Evolutionary conservation across 1,140 invertebrate species (phyloP).

Genomic region (Drosophila serrata): DNA sequence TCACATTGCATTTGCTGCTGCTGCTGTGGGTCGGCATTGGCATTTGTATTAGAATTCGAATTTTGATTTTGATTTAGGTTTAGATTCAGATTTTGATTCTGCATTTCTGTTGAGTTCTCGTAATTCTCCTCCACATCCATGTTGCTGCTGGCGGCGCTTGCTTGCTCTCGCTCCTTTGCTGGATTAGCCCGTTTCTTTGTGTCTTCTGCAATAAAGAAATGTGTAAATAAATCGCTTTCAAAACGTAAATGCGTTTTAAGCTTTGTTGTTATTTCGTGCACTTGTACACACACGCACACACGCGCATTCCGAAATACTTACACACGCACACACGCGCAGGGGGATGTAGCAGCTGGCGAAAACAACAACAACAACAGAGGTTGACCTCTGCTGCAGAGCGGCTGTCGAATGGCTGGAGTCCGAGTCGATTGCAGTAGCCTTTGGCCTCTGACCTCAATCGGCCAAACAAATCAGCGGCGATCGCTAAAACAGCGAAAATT

Average conservation of each 20-base stretch:
- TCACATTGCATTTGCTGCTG: slow-evolving; percentile 73
- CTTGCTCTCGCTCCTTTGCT: slow-evolving; percentile 9
- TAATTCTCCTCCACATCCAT: slow-evolving; percentile 78
- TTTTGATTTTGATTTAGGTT: slow-evolving; percentile 39
- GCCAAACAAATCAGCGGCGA: slow-evolving; percentile 15
- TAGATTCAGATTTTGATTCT: slow-evolving; percentile 32
- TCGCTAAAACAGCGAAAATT: slow-evolving; percentile 23
- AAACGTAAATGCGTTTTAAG: slow-evolving; percentile 61
- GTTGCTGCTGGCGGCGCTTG: slow-evolving; percentile 3
- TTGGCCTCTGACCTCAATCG: slow-evolving; percentile 16
- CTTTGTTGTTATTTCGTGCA: slow-evolving; percentile 56
- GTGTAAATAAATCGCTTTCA: slow-evolving; percentile 40
- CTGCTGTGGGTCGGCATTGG: slow-evolving; percentile 24
- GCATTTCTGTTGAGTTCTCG: slow-evolving; percentile 60
- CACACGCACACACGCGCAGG: slow-evolving; percentile 38
- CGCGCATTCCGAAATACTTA: slow-evolving; percentile 25
- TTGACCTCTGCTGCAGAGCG: slow-evolving; percentile 12
- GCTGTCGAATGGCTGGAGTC: not conserved
- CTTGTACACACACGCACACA: slow-evolving; percentile 24
- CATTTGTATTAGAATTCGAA: slow-evolving; percentile 31
- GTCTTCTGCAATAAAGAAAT: slow-evolving; percentile 19
- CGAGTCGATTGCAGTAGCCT: not conserved
- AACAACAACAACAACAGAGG: slow-evolving; percentile 29
- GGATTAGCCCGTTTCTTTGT: slow-evolving; percentile 31
- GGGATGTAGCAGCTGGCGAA: slow-evolving; percentile 34